Conservation (phyloP, 2,888 invertebrate genomes). For the Mesorhabditis spiculigera region DNA sequence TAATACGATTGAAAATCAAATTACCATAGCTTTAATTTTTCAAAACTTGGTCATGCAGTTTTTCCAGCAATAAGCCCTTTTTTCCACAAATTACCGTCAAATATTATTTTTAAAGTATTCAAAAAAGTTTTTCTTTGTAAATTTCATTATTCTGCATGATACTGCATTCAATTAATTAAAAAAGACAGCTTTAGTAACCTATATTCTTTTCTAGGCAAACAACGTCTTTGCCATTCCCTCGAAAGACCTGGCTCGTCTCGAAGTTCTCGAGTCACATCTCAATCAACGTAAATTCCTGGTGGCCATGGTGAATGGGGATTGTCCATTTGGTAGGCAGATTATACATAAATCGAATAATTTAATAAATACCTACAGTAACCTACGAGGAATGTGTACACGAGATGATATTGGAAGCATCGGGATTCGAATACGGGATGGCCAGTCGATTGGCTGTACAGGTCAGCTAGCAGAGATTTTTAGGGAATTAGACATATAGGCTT, state of each 20-base stretch:
- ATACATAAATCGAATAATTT: not conserved
- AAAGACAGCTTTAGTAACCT: no score
- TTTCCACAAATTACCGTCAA: no score
- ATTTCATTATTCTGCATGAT: no score
- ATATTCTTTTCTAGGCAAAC: conserved; percentile 28
- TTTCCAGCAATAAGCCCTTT: no score
- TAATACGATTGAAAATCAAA: no score
- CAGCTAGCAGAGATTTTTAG: not conserved
- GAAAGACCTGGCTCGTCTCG: conserved; percentile 16
- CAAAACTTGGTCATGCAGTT: no score
- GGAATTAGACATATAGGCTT: not conserved
- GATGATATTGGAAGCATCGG: conserved; percentile 40
- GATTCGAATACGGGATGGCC: conserved; percentile 50
- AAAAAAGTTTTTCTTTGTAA: no score
- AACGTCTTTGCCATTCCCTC: conserved; percentile 36
- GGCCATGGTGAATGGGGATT: conserved; percentile 40
- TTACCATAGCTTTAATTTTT: no score
- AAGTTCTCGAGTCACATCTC: conserved; percentile 49
- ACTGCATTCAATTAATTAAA: no score
- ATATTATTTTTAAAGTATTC: no score
- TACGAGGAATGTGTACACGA: conserved; percentile 44
- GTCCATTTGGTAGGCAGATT: conserved; percentile 35
- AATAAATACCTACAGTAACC: conserved; percentile 17
- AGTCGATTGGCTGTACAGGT: conserved; percentile 52
- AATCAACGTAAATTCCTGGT: conserved; percentile 55